Evolutionary conservation across 1,140 invertebrate species (phyloP), one percentile per base, ranked within the genome.

Genomic region (Platorchestia sp.): DNA sequence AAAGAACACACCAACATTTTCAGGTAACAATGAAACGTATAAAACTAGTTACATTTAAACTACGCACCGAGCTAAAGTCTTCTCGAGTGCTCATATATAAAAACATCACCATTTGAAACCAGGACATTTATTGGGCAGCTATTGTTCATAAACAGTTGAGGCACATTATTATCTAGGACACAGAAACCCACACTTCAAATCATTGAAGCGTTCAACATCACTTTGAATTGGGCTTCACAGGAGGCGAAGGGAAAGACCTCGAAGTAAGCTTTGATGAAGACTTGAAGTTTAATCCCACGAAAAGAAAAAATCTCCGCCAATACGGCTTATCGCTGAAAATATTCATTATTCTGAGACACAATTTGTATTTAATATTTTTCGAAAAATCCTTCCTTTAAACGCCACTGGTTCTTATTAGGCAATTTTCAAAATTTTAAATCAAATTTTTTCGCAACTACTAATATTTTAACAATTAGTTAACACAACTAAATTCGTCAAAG

Each of bases 1-100:
- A 75, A 75, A 51, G 6, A 75, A 75, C 1, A 3, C 36, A 14
- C 14, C 59, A 75, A 75, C 59, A 36, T 36, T 75, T 75, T 75
- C 59, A 75, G 59, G 59, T 75, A 75, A 75, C 59, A 22, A 75
- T 75, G 59, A 75, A 75, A 75, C 59, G 59, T 75, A 75, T 75
- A 75, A 75, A 75, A 75, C 59, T 75, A 75, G 59, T 75, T 75
- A 75, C 59, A 75, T 75, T 22, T 75, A 75, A 75, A 75, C 59
- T 75, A 10, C 36, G 27, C 36, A 75, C n/a, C 59, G 59, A 75
- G 10, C 27, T 75, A 14, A 75, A 75, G 36, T 75, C 27, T 75
- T 75, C 59, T 75, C 36, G 1, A 75, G 10, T 27, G 36, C 59
- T 10, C 27, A 36, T 22, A 36, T 51, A 51, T 51, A 51, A 75